These are phyloP conservation scores for Tamias sibiricus DNA, from an alignment of 2,113 vertebrate genomes.

Conservation along the genomic window DNA sequence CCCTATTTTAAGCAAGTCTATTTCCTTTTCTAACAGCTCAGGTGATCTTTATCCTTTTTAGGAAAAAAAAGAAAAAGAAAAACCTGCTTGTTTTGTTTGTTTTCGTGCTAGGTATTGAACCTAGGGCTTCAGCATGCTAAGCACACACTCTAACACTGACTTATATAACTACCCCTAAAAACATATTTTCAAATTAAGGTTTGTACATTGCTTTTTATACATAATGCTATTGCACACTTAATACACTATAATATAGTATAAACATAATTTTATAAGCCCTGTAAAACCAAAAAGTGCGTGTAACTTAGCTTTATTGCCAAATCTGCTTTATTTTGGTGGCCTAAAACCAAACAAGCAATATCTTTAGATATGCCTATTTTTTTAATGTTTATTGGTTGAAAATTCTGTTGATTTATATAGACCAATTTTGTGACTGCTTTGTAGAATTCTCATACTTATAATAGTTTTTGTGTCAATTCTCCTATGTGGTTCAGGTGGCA, in stretches of 20 bases:
- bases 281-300: background rate
- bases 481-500: background rate
- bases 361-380: background rate
- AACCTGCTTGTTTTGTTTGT: background rate
- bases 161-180: background rate
- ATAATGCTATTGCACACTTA: background rate
- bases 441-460: background rate
- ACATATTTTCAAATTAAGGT: background rate
- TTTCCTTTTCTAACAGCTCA: background rate
- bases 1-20: background rate
- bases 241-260: background rate
- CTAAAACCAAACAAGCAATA: background rate
- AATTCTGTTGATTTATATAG: background rate
- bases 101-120: background rate
- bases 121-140: background rate
- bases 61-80: background rate
- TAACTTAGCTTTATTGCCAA: background rate
- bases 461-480: background rate
- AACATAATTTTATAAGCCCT: background rate
- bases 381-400: background rate
- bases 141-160: too few species aligned
- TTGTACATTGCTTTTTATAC: background rate
- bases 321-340: background rate
- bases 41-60: background rate
- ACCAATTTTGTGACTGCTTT: background rate